Conservation (phyloP, 2,113 vertebrate genomes). For the Tyrannus savana region DNA sequence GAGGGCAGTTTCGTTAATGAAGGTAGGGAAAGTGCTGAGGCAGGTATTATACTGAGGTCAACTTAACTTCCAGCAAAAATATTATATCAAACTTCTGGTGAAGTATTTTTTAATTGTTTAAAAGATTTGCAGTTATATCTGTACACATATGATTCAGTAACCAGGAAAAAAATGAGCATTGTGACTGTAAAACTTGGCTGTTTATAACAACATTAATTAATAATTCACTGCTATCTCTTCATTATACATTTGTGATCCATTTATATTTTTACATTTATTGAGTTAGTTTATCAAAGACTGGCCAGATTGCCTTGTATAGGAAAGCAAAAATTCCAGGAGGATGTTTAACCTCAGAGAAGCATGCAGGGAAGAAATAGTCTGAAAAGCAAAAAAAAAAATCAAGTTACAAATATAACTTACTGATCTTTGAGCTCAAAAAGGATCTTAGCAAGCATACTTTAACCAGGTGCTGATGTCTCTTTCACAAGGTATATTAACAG, state of each 20-base stretch:
- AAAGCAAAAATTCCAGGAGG: background rate
- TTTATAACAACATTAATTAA: background rate
- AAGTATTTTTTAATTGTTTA: background rate
- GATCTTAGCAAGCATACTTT: background rate
- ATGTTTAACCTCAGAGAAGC: background rate
- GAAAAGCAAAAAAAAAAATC: background rate
- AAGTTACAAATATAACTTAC: background rate
- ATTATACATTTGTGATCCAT: background rate
- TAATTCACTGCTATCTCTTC: background rate
- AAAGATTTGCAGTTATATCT: background rate
- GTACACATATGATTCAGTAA: background rate
- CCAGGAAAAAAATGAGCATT: background rate
- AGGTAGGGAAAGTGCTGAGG: background rate
- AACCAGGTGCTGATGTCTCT: background rate
- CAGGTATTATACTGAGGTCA: background rate
- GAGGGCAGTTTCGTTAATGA: background rate
- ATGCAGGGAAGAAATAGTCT: background rate
- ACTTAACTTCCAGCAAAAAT: background rate
- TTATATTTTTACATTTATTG: background rate
- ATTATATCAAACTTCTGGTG: background rate
- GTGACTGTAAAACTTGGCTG: background rate
- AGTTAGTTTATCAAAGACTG: background rate
- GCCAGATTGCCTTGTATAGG: background rate
- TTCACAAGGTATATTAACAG: background rate
- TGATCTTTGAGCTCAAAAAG: constrained; percentile 21